Conservation (phyloP, 2,797 vertebrate species). For the Schizopygopsis pylzovi region DNA sequence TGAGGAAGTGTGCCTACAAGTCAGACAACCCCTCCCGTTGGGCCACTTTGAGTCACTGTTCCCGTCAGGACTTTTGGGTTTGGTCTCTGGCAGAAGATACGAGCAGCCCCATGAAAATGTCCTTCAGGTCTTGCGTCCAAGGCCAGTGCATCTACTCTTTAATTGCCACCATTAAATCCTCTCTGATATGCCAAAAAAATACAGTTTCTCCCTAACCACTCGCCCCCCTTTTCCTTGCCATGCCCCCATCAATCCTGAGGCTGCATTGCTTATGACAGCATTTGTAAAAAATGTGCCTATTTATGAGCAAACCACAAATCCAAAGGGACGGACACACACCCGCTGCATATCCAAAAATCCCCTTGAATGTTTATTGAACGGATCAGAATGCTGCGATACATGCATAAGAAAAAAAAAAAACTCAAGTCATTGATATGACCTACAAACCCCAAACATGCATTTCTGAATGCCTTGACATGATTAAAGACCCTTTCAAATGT, state of each 20-base stretch:
- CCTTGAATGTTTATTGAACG: slow-evolving; percentile 33
- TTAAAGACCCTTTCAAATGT: slow-evolving; percentile 37
- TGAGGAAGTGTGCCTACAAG: not conserved
- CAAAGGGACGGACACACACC: slow-evolving; percentile 38
- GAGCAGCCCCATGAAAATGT: slow-evolving; percentile 65
- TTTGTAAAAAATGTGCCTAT: slow-evolving; percentile 51
- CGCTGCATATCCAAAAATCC: slow-evolving; percentile 35
- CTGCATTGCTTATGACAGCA: slow-evolving; percentile 48
- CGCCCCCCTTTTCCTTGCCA: slow-evolving; percentile 42
- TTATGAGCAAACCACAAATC: slow-evolving; percentile 53
- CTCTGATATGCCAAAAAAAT: slow-evolving; percentile 61
- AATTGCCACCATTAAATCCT: slow-evolving; percentile 64
- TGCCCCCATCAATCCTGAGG: slow-evolving; percentile 60
- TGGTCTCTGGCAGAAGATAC: slow-evolving; percentile 62
- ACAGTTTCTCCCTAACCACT: slow-evolving; percentile 48
- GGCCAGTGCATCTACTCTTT: slow-evolving; percentile 68
- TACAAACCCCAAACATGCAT: slow-evolving; percentile 46
- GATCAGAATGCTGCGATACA: slow-evolving; percentile 25
- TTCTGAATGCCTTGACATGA: slow-evolving; percentile 40
- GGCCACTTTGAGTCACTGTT: slow-evolving; percentile 9
- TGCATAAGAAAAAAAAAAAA: slow-evolving; percentile 18
- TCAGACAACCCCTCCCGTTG: slow-evolving; percentile 29
- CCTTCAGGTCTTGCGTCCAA: slow-evolving; percentile 65
- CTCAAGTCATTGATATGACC: slow-evolving; percentile 39
- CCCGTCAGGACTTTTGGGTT: slow-evolving; percentile 49